Base-by-base conservation (phyloP, 2,113 vertebrate species). In the Craseonycteris thonglongyai region DNA sequence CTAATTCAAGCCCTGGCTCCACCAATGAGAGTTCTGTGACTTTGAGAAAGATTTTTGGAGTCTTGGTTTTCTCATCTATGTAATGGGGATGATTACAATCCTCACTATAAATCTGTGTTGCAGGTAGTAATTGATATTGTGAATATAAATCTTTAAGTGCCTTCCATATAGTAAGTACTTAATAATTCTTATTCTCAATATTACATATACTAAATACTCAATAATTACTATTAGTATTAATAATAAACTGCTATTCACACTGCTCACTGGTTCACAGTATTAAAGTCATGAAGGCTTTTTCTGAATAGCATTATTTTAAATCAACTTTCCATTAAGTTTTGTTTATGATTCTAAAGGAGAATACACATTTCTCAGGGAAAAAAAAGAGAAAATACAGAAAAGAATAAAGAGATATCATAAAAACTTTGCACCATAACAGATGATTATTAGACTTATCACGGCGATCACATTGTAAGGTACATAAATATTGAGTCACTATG, bases 271-370 rank as follows among this genome's bases (percentile, higher is more conserved):
- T 82, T 91, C 49, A 59, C 26, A 75, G 21, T 45, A 28, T 81
- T 74, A 74, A 75, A 87, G 33, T 66, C 61, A 63, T 28, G 22
- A 90, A 80, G 6, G 9, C 33, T 86, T 94, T 93, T 35, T 7
- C 76, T 79, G 5, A 10, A 79, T 21, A 79, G 7, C 9, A 54
- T 86, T 80, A 30, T 81, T 90, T 91, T 65, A 91, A 76, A 84
- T 91, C 45, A 85, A 59, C 33, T 61, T 84, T 89, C 26, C 71
- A 35, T 82, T 82, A 80, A 35, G 18, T 93, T 88, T 88, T 45
- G 78, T 91, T 86, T 87, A 68, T 96, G n/a, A 83, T 68, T 87
- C 22, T 94, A 83, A 71, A 61, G 6, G 28, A 6, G 12, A 78
- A 76, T 85, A 85, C 3, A 85, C 10, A 72, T 83, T 83, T 65